Base-by-base conservation (phyloP, 1,140 invertebrate genomes). In the Sitobion miscanthi region DNA sequence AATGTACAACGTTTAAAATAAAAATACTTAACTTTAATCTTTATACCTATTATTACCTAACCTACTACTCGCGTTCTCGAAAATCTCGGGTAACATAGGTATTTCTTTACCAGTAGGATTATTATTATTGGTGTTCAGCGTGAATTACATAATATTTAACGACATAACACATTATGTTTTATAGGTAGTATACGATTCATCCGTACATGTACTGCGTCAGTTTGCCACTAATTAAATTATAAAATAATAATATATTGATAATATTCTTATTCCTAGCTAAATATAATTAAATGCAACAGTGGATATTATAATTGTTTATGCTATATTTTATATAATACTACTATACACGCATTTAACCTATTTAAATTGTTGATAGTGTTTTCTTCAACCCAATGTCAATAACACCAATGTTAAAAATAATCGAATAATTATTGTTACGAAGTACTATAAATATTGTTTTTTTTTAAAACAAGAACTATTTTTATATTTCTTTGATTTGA, bases 171-270 rank as follows among this genome's bases (percentile, higher is more conserved):
- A 77, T n/a, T n/a, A 77, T 77, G 30, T 77, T 77, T n/a, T 77
- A 77, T 35, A 77, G 62, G 62, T n/a, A 77, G 62, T 77, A n/a
- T 77, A 77, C 14, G 4, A 77, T 77, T 77, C 30, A 77, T n/a
- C 14, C 62, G 14, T n/a, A 17, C 4, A 6, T n/a, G n/a, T 77
- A 77, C 62, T 77, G 14, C 62, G 62, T 77, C 62, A 77, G n/a
- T 77, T 77, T n/a, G n/a, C n/a, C 62, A n/a, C 62, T 77, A 77
- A 77, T n/a, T 77, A 17, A 69, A 69, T 69, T 69, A 69, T 69
- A 69, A 69, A 69, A 69, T n/a, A 69, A 69, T 69, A 69, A n/a
- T 77, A n/a, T 77, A n/a, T 77, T 77, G 62, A 77, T 77, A 35
- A n/a, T 35, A 35, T 77, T 77, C 62, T n/a, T 77, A 77, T 77